Percentiles rank a stretch among this genome's conserved stretches.
Evolutionary conservation across 2,113 vertebrate genomes (phyloP).

Genomic region (Chaetops frenatus): DNA sequence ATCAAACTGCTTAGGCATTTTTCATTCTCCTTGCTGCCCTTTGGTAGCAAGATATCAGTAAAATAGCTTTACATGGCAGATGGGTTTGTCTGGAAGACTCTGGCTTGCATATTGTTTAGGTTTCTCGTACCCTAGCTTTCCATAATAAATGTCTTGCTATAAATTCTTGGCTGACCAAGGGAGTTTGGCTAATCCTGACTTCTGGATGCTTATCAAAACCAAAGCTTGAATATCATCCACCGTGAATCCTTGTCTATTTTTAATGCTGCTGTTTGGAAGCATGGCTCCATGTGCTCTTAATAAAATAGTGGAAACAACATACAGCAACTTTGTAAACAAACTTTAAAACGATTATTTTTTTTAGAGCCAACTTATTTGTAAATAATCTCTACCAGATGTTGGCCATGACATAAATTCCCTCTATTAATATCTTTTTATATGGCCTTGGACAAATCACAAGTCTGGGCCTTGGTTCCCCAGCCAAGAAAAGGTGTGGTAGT

Average conservation of each 20-base stretch:
- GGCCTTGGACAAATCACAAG: neutral
- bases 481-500: constrained; percentile 4
- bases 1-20: neutral
- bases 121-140: neutral
- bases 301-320: constrained; percentile 46
- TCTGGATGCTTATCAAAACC: constrained; percentile 59
- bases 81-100: neutral
- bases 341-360: neutral
- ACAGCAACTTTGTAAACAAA: constrained; percentile 38
- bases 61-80: neutral
- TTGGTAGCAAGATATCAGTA: neutral
- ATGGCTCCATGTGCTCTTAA: constrained; percentile 34
- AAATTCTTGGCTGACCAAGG: constrained; percentile 36
- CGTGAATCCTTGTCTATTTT: constrained; percentile 43
- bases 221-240: constrained; percentile 41
- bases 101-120: neutral
- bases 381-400: constrained; percentile 52
- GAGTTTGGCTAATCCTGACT: constrained; percentile 27
- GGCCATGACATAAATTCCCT: neutral
- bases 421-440: constrained; percentile 30
- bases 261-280: constrained; percentile 50
- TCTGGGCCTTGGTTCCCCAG: neutral
- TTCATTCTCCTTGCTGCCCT: neutral
- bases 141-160: constrained; percentile 11
- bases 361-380: constrained; percentile 30